Base-by-base conservation (phyloP, 2,888 invertebrate species). In the Caenorhabditis parvicauda region DNA sequence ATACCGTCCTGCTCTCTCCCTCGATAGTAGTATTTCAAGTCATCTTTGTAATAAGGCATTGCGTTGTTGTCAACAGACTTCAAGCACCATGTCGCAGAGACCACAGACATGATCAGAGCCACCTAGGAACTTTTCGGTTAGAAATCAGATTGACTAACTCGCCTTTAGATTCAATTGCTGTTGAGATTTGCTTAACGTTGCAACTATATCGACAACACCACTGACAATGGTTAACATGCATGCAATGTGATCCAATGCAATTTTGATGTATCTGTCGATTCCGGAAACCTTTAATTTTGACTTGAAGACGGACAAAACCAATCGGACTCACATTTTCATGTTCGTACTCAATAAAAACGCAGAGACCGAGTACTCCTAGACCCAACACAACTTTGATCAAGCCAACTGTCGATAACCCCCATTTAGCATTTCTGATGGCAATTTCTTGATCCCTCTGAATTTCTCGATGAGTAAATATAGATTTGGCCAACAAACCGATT, bases 41-140 rank as follows among this genome's bases (percentile, higher is more conserved):
- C 81, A 38, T 74, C 69, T 48, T 76, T 75, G 63, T 77, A 81
- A 58, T 71, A 81, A 5, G 75, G 75, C 48, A 70, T 67, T 45
- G 75, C 71, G 37, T 74, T 74, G 62, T 78, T 75, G 57, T 81
- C 81, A 19, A 81, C 73, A 5, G 76, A 52, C 57, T 80, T 80
- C 27, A 80, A 46, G 28, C 71, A 71, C 76, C 80, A 78, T 6
- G 76, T 75, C 19, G 78, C 77, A 9, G 78, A 69, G n/a, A 81
- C 61, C 22, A 81, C 61, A 9, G 81, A 75, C 21, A 80, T 45
- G 5, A 72, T 77, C 24, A 81, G 59, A 38, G 74, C 67, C 29
- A 75, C 77, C 74, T 77, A 52, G 24, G 64, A 41, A 19, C 2
- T n/a, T 6, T 29, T 21, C 21, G 19, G n/a, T 22, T n/a, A n/a